These are phyloP conservation scores for Phanerotoma sp. DNA, from an alignment of 2,888 invertebrate genomes.

Conservation along the genomic window DNA sequence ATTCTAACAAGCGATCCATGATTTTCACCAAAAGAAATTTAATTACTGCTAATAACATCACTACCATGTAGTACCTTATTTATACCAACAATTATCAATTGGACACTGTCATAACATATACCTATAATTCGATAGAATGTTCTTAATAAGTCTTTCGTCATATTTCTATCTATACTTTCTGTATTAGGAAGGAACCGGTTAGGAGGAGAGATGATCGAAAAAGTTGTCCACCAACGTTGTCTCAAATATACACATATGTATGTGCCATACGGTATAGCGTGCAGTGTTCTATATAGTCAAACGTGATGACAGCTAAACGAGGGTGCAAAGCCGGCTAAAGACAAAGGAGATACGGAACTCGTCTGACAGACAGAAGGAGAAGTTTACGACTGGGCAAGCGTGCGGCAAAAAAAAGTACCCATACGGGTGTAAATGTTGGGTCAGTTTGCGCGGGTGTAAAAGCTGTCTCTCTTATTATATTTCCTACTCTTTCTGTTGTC, in stretches of 20 bases:
- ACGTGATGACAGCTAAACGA: neutral
- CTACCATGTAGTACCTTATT: too few species aligned
- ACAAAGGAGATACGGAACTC: constrained; percentile 9
- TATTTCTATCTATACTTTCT: neutral
- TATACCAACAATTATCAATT: too few species aligned
- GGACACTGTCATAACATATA: too few species aligned
- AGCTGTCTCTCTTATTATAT: neutral
- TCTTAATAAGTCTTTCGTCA: constrained; percentile 2
- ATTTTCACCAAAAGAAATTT: too few species aligned
- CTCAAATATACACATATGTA: neutral
- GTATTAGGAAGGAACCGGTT: constrained; percentile 22
- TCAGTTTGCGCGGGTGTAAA: constrained; percentile 6
- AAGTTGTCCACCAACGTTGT: constrained; percentile 11
- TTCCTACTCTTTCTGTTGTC: neutral
- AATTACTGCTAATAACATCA: too few species aligned
- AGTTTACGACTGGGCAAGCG: neutral
- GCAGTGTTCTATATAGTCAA: neutral
- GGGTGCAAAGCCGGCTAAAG: constrained; percentile 13
- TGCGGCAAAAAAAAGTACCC: neutral
- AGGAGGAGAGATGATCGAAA: constrained; percentile 10
- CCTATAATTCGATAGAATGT: neutral
- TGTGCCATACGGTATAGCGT: constrained; percentile 19
- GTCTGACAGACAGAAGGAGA: constrained; percentile 1
- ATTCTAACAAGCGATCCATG: too few species aligned
- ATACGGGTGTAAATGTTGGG: neutral